Base-by-base conservation (phyloP, 2,797 vertebrate species). In the Hylomyscus alleni region DNA sequence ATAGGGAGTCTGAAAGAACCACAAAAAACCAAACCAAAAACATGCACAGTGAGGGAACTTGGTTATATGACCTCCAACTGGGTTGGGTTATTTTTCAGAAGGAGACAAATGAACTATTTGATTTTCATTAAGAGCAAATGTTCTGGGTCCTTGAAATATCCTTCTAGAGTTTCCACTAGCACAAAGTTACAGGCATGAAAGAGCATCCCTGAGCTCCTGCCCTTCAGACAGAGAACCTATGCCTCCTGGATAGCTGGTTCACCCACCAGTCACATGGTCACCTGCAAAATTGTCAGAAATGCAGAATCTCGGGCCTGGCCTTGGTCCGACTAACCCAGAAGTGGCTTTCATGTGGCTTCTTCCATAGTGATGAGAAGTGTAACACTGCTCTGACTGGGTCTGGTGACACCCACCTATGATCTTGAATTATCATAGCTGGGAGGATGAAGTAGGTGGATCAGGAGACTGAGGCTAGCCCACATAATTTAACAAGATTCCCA, bases 21-120 rank as follows among this genome's bases (percentile, higher is more conserved):
- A 77, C 58, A 77, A 83, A 40, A 58, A 29, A 3, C 11, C 37
- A 34, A 29, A 29, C 1, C 19, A 75, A 50, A 95, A 93, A 4
- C 58, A 11, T 67, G 29, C 40, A 19, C 0, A 37, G 40, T n/a
- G 58, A 60, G n/a, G 8, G 15, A 26, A 19, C 50, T 81, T 82
- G 72, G 9, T 69, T n/a, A 22, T 40, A 26, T 3, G 86, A 67
- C 37, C 7, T 31, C 12, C 50, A 56, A 76, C 24, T 5, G 65
- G 65, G 40, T 6, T 89, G 50, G 7, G 75, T 82, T 91, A 14
- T 80, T 88, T 67, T 95, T 90, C 75, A 69, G 60, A 12, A 72
- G 17, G 47, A 81, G 82, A 93, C n/a, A 95, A 85, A 94, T 47
- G 4, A 93, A 90, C 37, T 50, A 75, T 47, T 77, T 29, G 24